These are phyloP conservation scores for Spodoptera exigua DNA, from an alignment of 2,888 invertebrate genomes.

Conservation along the genomic window DNA sequence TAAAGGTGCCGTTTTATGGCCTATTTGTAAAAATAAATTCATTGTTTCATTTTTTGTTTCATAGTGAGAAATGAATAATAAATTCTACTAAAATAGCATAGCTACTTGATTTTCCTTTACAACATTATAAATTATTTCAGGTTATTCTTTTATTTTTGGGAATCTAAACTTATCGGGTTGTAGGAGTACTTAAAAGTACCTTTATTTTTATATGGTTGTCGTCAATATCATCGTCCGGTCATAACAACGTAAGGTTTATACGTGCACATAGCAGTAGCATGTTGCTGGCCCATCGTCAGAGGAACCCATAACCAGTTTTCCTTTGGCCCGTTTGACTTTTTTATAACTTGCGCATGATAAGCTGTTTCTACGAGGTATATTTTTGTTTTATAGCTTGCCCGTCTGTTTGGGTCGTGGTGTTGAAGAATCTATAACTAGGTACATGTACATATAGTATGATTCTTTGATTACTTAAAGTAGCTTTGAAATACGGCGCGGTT, in stretches of 20 bases:
- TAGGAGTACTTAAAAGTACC: background rate
- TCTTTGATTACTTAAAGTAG: too few species aligned
- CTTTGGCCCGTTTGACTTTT: conserved; percentile 46
- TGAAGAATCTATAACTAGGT: background rate
- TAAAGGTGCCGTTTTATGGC: too few species aligned
- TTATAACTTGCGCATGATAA: conserved; percentile 45
- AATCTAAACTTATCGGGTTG: too few species aligned
- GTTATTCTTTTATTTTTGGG: too few species aligned
- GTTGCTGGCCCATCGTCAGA: conserved; percentile 46
- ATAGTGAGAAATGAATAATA: too few species aligned
- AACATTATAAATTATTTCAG: too few species aligned
- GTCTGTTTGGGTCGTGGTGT: background rate
- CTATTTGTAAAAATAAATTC: too few species aligned
- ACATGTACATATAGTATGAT: too few species aligned
- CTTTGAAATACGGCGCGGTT: too few species aligned
- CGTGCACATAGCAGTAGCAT: conserved; percentile 41
- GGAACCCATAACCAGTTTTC: conserved; percentile 50
- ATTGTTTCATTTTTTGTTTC: too few species aligned
- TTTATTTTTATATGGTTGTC: conserved; percentile 22
- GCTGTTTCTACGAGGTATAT: conserved; percentile 11
- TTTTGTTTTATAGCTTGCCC: conserved; percentile 11
- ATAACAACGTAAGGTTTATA: conserved; percentile 47
- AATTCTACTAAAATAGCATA: too few species aligned
- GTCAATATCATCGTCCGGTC: conserved; percentile 27
- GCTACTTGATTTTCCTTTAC: too few species aligned